Evolutionary conservation across 1,140 invertebrate species (phyloP).

Genomic region (Manduca sexta): DNA sequence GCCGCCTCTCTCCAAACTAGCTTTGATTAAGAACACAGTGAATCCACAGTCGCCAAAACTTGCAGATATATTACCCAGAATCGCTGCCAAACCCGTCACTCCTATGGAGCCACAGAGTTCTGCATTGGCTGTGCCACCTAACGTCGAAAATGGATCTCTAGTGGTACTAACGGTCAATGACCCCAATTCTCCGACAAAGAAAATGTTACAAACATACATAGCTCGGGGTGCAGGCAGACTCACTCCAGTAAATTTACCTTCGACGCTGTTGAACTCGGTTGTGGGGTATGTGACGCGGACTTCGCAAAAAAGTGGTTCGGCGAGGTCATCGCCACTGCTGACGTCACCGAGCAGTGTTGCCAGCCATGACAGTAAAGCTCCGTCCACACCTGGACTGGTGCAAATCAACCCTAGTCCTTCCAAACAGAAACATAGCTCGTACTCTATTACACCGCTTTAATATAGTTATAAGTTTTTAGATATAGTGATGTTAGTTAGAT

Average conservation of each 20-base stretch:
- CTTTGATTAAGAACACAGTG: conserved; percentile 7
- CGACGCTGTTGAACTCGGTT: conserved; percentile 45
- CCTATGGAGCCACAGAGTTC: conserved; percentile 12
- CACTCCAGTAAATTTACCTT: conserved; percentile 44
- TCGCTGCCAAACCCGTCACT: conserved; percentile 4
- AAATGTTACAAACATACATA: conserved; percentile 64
- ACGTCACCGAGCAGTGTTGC: conserved; percentile 40
- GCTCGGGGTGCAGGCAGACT: conserved; percentile 41
- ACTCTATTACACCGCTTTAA: conserved; percentile 53
- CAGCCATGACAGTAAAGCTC: conserved; percentile 37
- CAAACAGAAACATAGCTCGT: conserved; percentile 44
- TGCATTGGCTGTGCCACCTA: conserved; percentile 29
- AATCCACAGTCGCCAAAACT: conserved; percentile 9
- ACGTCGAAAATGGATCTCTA: conserved; percentile 55
- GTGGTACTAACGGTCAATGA: conserved; percentile 58
- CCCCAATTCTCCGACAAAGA: conserved; percentile 52
- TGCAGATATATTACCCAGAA: conserved; percentile 16
- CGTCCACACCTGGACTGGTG: conserved; percentile 31
- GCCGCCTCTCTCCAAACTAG: conserved; percentile 9
- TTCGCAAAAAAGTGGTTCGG: conserved; percentile 32
- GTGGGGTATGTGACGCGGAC: conserved; percentile 61
- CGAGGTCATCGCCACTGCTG: conserved; percentile 36
- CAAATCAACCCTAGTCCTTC: conserved; percentile 26
- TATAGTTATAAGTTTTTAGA: no score
- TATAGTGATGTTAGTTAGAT: no score